Percentiles rank a stretch among this genome's conserved stretches.
Conservation (phyloP, 2,888 invertebrate species). For the Yponomeuta cagnagella region DNA sequence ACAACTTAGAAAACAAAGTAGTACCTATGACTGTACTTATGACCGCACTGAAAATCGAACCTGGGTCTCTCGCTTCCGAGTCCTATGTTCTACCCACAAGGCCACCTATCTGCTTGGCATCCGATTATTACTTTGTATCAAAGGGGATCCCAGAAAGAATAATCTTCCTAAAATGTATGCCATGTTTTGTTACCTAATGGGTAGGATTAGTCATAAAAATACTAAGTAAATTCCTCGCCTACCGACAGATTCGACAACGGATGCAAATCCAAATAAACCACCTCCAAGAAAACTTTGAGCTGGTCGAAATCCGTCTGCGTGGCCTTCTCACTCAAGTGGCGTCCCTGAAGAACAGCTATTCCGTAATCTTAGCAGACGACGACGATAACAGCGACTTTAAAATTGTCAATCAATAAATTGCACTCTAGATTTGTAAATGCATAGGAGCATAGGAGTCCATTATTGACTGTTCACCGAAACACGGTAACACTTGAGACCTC, state of each 20-base stretch:
- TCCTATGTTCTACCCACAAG: too few species aligned
- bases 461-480: too few species aligned
- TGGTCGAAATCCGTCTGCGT: slow-evolving; percentile 79
- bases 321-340: slow-evolving; percentile 79
- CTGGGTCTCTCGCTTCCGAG: too few species aligned
- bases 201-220: neutral
- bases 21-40: too few species aligned
- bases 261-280: slow-evolving; percentile 81
- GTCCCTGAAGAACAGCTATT: slow-evolving; percentile 71
- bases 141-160: too few species aligned
- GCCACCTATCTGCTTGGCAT: too few species aligned
- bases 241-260: slow-evolving; percentile 76
- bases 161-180: too few species aligned
- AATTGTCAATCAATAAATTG: neutral
- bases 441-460: neutral
- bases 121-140: too few species aligned
- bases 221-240: neutral
- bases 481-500: too few species aligned
- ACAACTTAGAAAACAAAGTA: too few species aligned
- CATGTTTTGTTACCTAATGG: too few species aligned
- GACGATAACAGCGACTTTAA: neutral
- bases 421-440: neutral
- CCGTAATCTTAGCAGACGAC: slow-evolving; percentile 32
- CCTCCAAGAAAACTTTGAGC: slow-evolving; percentile 80
- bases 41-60: too few species aligned